Evolutionary conservation across 2,888 invertebrate genomes (phyloP).

Genomic region (Pterostichus niger): DNA sequence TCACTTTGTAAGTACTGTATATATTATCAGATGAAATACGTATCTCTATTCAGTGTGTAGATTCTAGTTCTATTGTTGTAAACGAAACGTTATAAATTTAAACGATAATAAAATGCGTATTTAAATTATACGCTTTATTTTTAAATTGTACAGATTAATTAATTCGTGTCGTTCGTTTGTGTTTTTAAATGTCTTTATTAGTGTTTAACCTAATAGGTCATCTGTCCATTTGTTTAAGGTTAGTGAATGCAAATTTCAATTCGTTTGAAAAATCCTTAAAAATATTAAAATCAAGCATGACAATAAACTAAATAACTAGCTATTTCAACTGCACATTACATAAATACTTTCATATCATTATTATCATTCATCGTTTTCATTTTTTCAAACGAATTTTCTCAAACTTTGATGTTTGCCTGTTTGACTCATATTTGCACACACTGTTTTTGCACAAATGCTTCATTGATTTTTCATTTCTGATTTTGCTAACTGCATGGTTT

Average conservation of each 20-base stretch:
- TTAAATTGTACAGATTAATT: neutral
- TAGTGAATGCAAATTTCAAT: constrained; percentile 21
- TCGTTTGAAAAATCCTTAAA: constrained; percentile 25
- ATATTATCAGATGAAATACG: constrained; percentile 36
- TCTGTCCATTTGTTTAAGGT: constrained; percentile 16
- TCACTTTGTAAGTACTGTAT: constrained; percentile 62
- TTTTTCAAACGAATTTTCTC: constrained; percentile 35
- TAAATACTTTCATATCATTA: neutral
- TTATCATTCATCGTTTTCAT: constrained; percentile 12
- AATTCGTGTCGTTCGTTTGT: neutral
- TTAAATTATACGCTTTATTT: constrained; percentile 23
- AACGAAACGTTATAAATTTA: constrained; percentile 19
- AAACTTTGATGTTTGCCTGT: neutral
- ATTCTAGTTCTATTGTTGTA: constrained; percentile 15
- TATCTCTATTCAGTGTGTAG: constrained; percentile 9
- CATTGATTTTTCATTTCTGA: constrained; percentile 9
- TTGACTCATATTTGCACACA: neutral
- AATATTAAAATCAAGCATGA: constrained; percentile 17
- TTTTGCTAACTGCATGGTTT: constrained; percentile 4
- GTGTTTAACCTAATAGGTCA: constrained; percentile 20
- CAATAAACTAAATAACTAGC: constrained; percentile 3
- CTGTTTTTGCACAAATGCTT: constrained; percentile 13
- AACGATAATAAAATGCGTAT: constrained; percentile 43
- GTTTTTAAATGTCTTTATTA: constrained; percentile 15
- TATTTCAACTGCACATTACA: neutral